Conservation (phyloP, 2,113 vertebrate genomes). For the Carassius gibelio region DNA sequence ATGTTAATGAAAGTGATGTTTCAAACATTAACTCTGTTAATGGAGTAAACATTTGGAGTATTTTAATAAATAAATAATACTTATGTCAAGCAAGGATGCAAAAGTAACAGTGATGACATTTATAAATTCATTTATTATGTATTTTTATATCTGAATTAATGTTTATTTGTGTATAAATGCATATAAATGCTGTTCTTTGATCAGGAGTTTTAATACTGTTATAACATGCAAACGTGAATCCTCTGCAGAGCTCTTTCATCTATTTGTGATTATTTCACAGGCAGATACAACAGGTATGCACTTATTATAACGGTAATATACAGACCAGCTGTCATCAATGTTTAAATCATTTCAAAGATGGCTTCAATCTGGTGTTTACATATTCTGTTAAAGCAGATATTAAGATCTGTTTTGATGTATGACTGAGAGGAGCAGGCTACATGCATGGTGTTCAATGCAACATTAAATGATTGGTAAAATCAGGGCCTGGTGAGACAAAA, state of each 20-base stretch:
- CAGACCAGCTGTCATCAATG: not conserved
- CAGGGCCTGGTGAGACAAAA: not conserved
- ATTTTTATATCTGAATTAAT: no score
- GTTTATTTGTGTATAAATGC: no score
- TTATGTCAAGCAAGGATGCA: no score
- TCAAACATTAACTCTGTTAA: no score
- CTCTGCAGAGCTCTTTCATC: not conserved
- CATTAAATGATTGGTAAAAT: not conserved
- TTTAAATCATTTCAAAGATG: not conserved
- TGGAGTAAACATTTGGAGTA: no score
- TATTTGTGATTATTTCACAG: not conserved
- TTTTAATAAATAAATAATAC: no score
- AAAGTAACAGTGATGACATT: no score
- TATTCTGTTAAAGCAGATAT: not conserved
- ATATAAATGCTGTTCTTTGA: not conserved
- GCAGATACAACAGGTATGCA: not conserved
- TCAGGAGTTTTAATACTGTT: not conserved
- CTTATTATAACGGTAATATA: not conserved
- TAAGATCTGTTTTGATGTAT: conserved; percentile 4
- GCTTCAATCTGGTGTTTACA: not conserved
- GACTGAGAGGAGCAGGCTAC: not conserved
- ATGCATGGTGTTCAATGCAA: not conserved
- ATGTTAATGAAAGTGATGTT: no score
- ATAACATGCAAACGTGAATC: not conserved
- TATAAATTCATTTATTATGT: no score